A percentile compares a stretch with the other conserved stretches of the same genome.
phyloP scores from a whole-genome alignment of 2,888 invertebrate genomes.

The Minunthozetes semirufus region DNA sequence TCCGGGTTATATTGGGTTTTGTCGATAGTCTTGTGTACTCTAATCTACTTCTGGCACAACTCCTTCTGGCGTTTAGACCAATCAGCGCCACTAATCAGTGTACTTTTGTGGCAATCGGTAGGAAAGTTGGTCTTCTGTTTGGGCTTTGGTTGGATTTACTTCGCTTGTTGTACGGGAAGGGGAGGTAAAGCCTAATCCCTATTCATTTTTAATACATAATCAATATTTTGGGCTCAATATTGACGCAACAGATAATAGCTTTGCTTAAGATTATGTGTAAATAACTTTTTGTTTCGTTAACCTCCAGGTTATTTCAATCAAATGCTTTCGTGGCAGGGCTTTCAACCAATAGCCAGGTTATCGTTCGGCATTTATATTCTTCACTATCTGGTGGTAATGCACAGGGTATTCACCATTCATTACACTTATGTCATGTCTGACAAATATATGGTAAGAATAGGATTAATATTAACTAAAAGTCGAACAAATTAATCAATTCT shows the following conservation, averaged over 20 bases:
- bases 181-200: neutral
- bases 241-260: no score
- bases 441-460: conserved; percentile 4
- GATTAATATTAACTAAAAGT: no score
- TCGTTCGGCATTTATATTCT: conserved; percentile 22
- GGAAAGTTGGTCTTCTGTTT: neutral
- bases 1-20: neutral
- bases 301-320: neutral
- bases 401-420: neutral
- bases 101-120: neutral
- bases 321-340: neutral
- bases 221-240: neutral
- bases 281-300: neutral
- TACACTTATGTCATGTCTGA: neutral
- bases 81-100: neutral
- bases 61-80: neutral
- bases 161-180: conserved; percentile 7
- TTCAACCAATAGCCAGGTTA: conserved; percentile 1
- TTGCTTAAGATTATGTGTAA: no score
- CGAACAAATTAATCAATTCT: neutral
- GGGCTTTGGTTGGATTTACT: conserved; percentile 3
- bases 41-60: conserved; percentile 12
- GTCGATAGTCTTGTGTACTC: neutral
- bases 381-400: conserved; percentile 8
- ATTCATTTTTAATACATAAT: neutral